phyloP scores from a whole-genome alignment of 2,888 invertebrate species.

The Agrenia bidenticulata region DNA sequence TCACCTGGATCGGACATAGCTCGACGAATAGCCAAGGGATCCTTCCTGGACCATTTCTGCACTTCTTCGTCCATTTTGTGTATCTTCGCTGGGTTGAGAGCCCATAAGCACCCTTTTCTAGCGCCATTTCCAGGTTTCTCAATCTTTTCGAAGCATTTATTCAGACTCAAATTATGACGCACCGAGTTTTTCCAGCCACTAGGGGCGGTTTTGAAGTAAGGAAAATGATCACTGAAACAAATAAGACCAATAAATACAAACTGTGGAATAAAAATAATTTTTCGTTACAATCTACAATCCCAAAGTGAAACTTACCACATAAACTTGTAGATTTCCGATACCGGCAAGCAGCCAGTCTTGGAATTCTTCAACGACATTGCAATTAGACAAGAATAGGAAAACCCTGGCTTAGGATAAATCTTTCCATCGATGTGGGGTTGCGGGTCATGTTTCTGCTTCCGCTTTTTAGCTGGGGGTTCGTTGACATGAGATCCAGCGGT shows the following conservation, averaged over 20 bases:
- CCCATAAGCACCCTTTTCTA: conserved; percentile 78
- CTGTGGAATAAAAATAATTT: neutral
- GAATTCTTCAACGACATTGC: conserved; percentile 98
- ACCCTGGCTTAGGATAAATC: conserved; percentile 90
- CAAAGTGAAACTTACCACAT: conserved; percentile 76
- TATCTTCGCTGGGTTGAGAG: conserved; percentile 91
- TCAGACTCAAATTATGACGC: conserved; percentile 88
- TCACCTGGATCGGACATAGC: conserved; percentile 91
- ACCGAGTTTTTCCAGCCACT: conserved; percentile 99
- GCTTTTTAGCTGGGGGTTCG: conserved; percentile 50
- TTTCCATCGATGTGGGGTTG: conserved; percentile 58
- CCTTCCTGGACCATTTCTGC: conserved; percentile 94
- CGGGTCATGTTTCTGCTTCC: conserved; percentile 53
- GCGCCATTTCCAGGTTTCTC: conserved; percentile 90
- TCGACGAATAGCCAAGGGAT: conserved; percentile 85
- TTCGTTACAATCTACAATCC: neutral
- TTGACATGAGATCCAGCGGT: conserved; percentile 40
- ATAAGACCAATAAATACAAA: neutral
- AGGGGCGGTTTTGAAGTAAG: conserved; percentile 97
- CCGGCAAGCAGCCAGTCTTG: conserved; percentile 87
- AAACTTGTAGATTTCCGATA: conserved; percentile 97
- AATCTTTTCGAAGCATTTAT: conserved; percentile 98
- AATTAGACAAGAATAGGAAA: conserved; percentile 96
- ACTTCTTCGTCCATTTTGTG: conserved; percentile 98
- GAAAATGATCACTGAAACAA: conserved; percentile 81